Evolutionary conservation across 2,888 invertebrate species (phyloP).

Genomic region (Aporophyla nigra): DNA sequence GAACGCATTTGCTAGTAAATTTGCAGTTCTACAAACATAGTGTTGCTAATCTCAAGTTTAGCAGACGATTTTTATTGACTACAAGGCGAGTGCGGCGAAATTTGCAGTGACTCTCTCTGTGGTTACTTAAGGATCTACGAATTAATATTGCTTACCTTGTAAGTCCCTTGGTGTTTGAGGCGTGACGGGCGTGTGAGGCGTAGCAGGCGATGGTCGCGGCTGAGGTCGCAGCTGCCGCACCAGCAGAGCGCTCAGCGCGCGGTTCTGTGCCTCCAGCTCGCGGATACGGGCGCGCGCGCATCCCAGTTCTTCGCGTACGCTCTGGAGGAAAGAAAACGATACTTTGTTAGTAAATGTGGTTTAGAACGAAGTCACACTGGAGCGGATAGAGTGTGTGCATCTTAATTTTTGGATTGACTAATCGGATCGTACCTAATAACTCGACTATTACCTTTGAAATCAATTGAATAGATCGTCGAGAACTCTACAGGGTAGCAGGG

Average conservation of each 20-base stretch:
- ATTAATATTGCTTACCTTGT: slow-evolving; percentile 67
- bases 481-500: background rate
- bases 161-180: slow-evolving; percentile 74
- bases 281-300: slow-evolving; percentile 94
- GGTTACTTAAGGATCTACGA: background rate
- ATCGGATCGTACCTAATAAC: background rate
- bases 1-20: no score
- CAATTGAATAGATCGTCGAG: no score
- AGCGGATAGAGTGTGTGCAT: background rate
- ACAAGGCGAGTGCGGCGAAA: no score
- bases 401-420: background rate
- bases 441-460: background rate
- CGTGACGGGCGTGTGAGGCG: slow-evolving; percentile 83
- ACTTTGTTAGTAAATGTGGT: background rate
- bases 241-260: slow-evolving; percentile 93
- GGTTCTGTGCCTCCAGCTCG: slow-evolving; percentile 95
- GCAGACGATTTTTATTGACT: no score
- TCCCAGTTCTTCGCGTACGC: slow-evolving; percentile 94
- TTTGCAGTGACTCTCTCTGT: no score
- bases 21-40: background rate
- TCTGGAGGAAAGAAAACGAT: slow-evolving; percentile 85
- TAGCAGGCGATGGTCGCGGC: slow-evolving; percentile 90
- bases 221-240: slow-evolving; percentile 92
- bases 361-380: background rate
- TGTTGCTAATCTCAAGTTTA: background rate